Conservation (phyloP, 2,888 invertebrate genomes). For the Pedicia rivosa region DNA sequence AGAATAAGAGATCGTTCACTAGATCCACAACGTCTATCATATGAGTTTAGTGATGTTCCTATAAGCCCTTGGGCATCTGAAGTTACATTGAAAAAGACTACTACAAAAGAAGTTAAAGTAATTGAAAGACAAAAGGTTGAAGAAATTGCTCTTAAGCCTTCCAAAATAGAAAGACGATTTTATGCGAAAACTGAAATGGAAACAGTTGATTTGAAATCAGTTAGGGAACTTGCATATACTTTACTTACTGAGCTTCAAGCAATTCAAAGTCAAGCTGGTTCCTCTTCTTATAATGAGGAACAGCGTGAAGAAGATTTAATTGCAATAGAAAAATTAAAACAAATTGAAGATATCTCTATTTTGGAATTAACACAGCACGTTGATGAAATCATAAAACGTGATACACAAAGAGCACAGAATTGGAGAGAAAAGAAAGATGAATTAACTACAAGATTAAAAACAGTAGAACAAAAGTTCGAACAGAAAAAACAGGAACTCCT, state of each 20-base stretch:
- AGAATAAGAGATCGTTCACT: conserved; percentile 30
- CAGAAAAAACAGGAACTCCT: conserved; percentile 11
- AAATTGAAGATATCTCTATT: conserved; percentile 27
- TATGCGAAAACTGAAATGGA: conserved; percentile 36
- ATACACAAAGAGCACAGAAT: conserved; percentile 21
- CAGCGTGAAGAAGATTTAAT: conserved; percentile 28
- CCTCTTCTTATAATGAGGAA: conserved; percentile 17
- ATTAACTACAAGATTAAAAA: conserved; percentile 16
- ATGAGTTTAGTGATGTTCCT: conserved; percentile 15
- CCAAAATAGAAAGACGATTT: conserved; percentile 36
- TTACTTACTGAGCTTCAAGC: conserved; percentile 5
- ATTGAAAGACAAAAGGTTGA: conserved; percentile 28
- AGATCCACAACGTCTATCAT: conserved; percentile 28
- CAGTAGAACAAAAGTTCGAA: conserved; percentile 14
- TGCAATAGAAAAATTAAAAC: conserved; percentile 26
- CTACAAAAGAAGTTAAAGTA: conserved; percentile 24
- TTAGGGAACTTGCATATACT: conserved; percentile 7
- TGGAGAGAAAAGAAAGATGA: conserved; percentile 32
- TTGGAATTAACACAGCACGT: conserved; percentile 28
- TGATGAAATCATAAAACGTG: conserved; percentile 25
- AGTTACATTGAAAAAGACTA: conserved; percentile 35
- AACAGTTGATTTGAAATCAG: conserved; percentile 32
- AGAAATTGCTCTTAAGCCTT: conserved; percentile 35
- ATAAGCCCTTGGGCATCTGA: conserved; percentile 46
- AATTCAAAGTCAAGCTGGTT: conserved; percentile 10